These are phyloP conservation scores for Rhynchotus rufescens DNA, from an alignment of 2,797 vertebrate genomes.

Conservation along the genomic window DNA sequence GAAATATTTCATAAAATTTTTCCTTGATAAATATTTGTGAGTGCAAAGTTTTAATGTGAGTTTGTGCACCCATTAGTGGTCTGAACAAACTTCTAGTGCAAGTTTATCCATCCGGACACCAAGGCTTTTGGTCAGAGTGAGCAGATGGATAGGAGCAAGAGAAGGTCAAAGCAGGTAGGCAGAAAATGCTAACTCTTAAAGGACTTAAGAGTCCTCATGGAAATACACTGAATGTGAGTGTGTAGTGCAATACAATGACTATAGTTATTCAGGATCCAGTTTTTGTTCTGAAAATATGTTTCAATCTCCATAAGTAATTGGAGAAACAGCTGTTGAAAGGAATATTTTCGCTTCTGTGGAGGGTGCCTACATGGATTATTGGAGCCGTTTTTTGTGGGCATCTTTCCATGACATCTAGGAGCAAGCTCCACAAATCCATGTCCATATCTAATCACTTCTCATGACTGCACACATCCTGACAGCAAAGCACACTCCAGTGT, in stretches of 20 bases:
- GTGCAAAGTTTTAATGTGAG: background rate
- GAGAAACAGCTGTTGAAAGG: background rate
- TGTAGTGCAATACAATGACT: background rate
- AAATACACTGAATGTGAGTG: background rate
- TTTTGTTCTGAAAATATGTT: background rate
- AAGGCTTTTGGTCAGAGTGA: background rate
- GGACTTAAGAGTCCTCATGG: background rate
- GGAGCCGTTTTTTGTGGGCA: background rate
- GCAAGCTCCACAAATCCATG: background rate
- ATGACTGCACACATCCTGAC: background rate
- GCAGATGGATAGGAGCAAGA: background rate
- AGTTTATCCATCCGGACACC: background rate
- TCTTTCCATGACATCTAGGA: background rate
- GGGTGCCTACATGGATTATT: background rate
- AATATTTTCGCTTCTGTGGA: background rate
- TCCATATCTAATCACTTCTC: background rate
- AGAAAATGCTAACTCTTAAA: background rate
- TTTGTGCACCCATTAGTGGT: background rate
- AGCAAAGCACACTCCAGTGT: background rate
- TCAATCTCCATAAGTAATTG: background rate
- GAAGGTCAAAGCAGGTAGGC: background rate
- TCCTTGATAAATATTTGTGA: conserved; percentile 16
- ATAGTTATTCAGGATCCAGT: background rate
- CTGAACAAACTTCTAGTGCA: background rate
- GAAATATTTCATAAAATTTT: conserved; percentile 30